These are phyloP conservation scores for Amitus sp. DNA, from an alignment of 2,888 invertebrate species.

Conservation along the genomic window DNA sequence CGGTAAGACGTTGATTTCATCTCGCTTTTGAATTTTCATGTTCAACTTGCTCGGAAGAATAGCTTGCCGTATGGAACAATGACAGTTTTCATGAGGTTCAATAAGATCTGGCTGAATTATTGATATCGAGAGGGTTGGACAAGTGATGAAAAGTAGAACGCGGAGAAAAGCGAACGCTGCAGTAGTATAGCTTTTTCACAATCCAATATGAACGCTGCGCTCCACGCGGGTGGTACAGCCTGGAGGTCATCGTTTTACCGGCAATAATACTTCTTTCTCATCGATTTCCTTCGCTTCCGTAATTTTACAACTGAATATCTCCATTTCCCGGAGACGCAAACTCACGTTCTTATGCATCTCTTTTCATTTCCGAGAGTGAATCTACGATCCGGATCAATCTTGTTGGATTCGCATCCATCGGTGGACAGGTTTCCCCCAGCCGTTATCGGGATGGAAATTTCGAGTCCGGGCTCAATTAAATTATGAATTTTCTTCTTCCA, in stretches of 20 bases:
- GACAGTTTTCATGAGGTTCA: neutral
- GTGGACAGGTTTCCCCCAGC: neutral
- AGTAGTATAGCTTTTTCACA: constrained; percentile 42
- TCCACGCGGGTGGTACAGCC: constrained; percentile 43
- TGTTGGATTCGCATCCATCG: neutral
- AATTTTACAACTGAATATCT: constrained; percentile 20
- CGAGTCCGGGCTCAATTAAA: constrained; percentile 12
- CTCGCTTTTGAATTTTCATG: neutral
- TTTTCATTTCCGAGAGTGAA: neutral
- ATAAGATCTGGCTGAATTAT: constrained; percentile 29
- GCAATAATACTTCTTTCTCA: constrained; percentile 27
- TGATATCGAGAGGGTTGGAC: constrained; percentile 22
- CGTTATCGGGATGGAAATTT: neutral
- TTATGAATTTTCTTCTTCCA: constrained; percentile 24
- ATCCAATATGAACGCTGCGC: constrained; percentile 50
- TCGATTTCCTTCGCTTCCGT: constrained; percentile 31
- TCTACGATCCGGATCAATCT: neutral
- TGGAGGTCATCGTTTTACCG: constrained; percentile 40
- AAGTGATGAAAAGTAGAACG: constrained; percentile 34
- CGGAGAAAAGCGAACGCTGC: constrained; percentile 22
- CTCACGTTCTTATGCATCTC: neutral
- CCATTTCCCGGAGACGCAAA: neutral
- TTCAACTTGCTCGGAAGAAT: neutral
- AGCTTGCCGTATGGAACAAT: neutral
- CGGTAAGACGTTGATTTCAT: neutral